Evolutionary conservation across 2,113 vertebrate genomes (phyloP).

Genomic region (Xyrauchen texanus): DNA sequence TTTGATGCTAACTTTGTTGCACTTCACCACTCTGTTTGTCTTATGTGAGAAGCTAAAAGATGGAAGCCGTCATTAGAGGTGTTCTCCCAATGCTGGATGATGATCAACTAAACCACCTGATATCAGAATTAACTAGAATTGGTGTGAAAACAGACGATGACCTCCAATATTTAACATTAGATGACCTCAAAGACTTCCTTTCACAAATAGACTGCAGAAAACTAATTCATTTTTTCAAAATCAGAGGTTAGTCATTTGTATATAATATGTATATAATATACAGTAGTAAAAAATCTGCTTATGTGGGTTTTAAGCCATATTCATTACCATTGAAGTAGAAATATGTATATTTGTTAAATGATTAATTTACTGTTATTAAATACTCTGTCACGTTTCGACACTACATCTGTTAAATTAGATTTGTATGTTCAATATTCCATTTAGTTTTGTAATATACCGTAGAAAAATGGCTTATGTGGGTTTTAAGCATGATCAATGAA

Average conservation of each 20-base stretch:
- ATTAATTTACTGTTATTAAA: not conserved
- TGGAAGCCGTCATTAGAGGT: too few species aligned
- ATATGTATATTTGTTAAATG: not conserved
- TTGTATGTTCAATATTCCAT: too few species aligned
- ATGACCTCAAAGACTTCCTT: not conserved
- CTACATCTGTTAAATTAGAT: too few species aligned
- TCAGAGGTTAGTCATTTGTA: not conserved
- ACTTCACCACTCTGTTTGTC: too few species aligned
- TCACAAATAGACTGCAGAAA: not conserved
- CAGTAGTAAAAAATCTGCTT: too few species aligned
- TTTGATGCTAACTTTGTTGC: not conserved
- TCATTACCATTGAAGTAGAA: not conserved
- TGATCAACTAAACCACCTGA: too few species aligned
- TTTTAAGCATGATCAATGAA: too few species aligned
- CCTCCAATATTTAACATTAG: not conserved
- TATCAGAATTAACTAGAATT: not conserved
- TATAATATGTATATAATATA: not conserved
- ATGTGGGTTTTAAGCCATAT: too few species aligned
- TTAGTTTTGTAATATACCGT: too few species aligned
- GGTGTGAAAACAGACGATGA: conserved; percentile 12
- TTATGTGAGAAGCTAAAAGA: too few species aligned
- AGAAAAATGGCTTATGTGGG: too few species aligned
- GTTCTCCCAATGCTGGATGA: too few species aligned
- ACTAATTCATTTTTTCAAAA: not conserved
- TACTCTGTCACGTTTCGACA: not conserved